These are phyloP conservation scores for Lepidurus packardi DNA, from an alignment of 1,140 invertebrate species.

Conservation along the genomic window DNA sequence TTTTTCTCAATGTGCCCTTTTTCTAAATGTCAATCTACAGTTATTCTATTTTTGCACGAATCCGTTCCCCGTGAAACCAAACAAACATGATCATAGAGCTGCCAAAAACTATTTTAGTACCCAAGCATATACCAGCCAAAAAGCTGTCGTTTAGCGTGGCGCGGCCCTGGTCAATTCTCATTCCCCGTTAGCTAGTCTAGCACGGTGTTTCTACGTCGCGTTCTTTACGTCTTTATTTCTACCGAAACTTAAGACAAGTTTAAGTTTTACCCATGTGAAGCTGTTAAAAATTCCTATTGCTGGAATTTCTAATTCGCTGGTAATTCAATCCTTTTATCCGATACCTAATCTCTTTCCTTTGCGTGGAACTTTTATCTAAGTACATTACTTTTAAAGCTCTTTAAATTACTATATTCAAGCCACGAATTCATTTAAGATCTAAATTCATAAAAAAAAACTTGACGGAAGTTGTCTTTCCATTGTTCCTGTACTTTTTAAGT, in stretches of 20 bases:
- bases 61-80: not conserved
- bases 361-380: no score
- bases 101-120: constrained; percentile 19
- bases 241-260: no score
- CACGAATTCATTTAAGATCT: no score
- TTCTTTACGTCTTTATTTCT: no score
- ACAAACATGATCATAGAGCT: not conserved
- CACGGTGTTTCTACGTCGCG: not conserved
- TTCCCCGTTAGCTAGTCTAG: constrained; percentile 8
- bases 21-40: constrained; percentile 2
- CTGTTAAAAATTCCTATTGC: not conserved
- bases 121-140: not conserved
- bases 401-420: no score
- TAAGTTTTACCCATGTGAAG: not conserved
- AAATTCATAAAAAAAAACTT: no score
- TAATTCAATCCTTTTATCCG: not conserved
- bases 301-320: constrained; percentile 14
- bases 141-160: not conserved
- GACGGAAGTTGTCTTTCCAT: no score
- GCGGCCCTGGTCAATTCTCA: constrained; percentile 1
- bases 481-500: no score
- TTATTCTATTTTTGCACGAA: not conserved
- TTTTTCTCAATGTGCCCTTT: not conserved
- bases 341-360: no score
- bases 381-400: no score